Conservation (phyloP, 2,797 vertebrate genomes). For the Atherinosoma microstoma region DNA sequence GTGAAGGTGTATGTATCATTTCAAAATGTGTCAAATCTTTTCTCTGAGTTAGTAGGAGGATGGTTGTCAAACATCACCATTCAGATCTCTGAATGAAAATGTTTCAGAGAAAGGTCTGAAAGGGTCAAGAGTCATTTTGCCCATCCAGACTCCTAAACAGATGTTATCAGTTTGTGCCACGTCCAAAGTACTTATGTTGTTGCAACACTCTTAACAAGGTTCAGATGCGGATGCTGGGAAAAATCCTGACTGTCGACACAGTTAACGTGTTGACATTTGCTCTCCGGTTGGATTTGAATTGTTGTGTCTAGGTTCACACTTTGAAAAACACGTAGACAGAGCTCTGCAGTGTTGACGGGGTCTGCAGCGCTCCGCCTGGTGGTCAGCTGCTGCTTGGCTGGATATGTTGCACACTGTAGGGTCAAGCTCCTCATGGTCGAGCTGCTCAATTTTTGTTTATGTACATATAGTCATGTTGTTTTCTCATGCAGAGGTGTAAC, state of each 20-base stretch:
- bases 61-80: constrained; percentile 29
- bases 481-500: constrained; percentile 28
- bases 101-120: constrained; percentile 57
- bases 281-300: constrained; percentile 27
- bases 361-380: constrained; percentile 4
- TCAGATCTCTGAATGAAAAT: constrained; percentile 38
- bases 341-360: not conserved
- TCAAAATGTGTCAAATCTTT: not conserved
- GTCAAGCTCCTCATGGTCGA: not conserved
- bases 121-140: constrained; percentile 62
- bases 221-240: constrained; percentile 34
- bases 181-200: constrained; percentile 38
- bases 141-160: constrained; percentile 52
- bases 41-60: constrained; percentile 34
- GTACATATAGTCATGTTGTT: constrained; percentile 8
- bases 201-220: constrained; percentile 25
- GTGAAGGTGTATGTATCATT: not conserved
- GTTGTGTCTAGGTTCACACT: constrained; percentile 27
- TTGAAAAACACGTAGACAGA: constrained; percentile 13
- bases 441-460: constrained; percentile 29
- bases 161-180: constrained; percentile 64
- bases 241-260: constrained; percentile 34
- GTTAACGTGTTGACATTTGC: constrained; percentile 42
- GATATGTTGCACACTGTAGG: constrained; percentile 3
- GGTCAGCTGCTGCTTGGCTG: constrained; percentile 2